Conservation (phyloP, 2,797 vertebrate genomes). For the Prionace glauca region DNA sequence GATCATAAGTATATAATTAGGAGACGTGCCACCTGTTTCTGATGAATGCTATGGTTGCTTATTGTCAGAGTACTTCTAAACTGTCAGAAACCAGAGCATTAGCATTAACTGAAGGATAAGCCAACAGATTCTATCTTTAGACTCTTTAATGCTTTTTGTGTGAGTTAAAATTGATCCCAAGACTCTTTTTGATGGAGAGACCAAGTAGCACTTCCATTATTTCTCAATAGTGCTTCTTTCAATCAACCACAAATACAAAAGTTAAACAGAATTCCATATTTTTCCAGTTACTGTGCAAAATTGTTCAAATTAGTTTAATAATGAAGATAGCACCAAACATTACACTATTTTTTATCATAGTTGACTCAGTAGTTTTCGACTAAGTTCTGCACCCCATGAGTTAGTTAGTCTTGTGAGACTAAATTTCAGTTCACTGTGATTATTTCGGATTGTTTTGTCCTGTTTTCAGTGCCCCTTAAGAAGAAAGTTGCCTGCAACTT, state of each 20-base stretch:
- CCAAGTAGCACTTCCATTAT: neutral
- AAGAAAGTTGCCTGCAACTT: neutral
- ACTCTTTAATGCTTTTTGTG: neutral
- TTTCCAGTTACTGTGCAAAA: neutral
- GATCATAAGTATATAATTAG: neutral
- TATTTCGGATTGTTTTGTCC: neutral
- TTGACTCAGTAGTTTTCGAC: neutral
- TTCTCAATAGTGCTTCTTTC: neutral
- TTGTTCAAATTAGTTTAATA: neutral
- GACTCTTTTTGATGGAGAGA: neutral
- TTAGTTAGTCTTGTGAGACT: neutral
- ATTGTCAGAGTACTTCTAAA: neutral
- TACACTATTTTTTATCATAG: neutral
- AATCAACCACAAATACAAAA: neutral
- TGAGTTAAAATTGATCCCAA: neutral
- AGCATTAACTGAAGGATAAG: neutral
- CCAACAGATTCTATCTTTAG: neutral
- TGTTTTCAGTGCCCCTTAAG: neutral
- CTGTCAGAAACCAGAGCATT: neutral
- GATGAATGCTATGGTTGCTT: neutral
- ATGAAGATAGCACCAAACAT: neutral
- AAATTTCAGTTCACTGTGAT: neutral
- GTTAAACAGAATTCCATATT: neutral
- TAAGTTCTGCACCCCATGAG: neutral
- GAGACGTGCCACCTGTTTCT: neutral